Base-by-base conservation (phyloP, 23 tunicate species). In the Halocynthia roretzi region DNA sequence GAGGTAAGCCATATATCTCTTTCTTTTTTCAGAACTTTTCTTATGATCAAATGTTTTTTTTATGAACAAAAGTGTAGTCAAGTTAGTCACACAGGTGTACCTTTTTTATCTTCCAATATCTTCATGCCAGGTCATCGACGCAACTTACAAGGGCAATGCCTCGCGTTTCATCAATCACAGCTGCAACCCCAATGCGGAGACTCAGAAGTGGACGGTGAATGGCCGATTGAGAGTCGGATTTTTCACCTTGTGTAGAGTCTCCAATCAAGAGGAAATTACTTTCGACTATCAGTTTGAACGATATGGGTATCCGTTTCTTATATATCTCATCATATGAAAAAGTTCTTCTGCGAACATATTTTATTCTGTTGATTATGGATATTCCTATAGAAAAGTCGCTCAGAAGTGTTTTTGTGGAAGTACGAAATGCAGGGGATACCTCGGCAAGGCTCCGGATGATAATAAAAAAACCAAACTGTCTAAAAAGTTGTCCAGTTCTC, bases 131-230 rank as follows among this genome's bases (percentile, higher is more conserved):
- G 78, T 87, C 14, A 87, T 93, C 48, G 98, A 93, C 64, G 98
- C 98, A 14, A 84, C 77, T 10, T 76, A 71, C 75, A 87, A 87
- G 71, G 98, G 98, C 6, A 87, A 87, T 71, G 72, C 66, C 5
- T 94, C 99, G 6, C 86, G 99, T 44, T 94, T 88, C 81, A 94
- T 94, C 67, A 94, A 94, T 82, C 99, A 94, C 76, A 67, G 82
- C 64, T 94, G 99, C 57, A 91, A 89, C 54, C 99, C 99, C 49
- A 89, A 93, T 70, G 86, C 91, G 56, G 99, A 94, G 65, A 94
- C 99, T 12, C 99, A 94, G 78, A 94, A 88, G 62, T 94, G 99
- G 99, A 84, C 95, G 50, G 99, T 94, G 62, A 94, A 94, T 61
- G 99, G 99, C 49, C 63, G 80, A 10, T 56, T 93, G 56, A 54